phyloP scores from a whole-genome alignment of 2,113 vertebrate genomes.

The Tringa solitaria region DNA sequence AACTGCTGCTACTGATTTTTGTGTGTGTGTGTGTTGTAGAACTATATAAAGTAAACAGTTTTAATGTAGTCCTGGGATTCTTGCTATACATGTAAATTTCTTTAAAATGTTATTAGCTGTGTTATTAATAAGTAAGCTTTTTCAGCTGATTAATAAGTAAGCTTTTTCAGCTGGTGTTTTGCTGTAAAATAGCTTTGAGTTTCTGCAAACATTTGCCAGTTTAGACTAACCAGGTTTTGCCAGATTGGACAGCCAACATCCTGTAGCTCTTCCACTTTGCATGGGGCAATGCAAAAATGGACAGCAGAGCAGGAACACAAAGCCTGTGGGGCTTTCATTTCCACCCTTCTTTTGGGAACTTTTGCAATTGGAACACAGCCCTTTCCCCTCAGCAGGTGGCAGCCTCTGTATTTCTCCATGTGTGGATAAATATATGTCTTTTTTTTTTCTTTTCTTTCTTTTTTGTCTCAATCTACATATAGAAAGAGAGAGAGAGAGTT shows the following conservation, averaged over 20 bases:
- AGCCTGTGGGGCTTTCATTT: background rate
- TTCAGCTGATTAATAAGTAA: background rate
- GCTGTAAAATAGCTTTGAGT: background rate
- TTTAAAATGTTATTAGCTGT: background rate
- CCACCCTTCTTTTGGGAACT: background rate
- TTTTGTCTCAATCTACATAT: background rate
- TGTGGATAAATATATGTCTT: background rate
- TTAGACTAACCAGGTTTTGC: background rate
- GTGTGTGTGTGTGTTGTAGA: background rate
- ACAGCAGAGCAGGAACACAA: background rate
- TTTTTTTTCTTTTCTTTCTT: background rate
- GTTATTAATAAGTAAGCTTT: background rate
- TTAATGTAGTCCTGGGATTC: background rate
- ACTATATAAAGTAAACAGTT: background rate
- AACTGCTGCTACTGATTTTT: background rate
- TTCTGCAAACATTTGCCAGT: background rate
- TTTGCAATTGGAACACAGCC: background rate
- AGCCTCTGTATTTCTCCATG: background rate
- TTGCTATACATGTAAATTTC: background rate
- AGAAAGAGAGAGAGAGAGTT: background rate
- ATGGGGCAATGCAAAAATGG: background rate
- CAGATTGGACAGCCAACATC: background rate
- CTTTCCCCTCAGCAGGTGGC: background rate
- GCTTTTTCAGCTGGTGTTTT: background rate
- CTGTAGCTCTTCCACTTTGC: background rate